phyloP scores from a whole-genome alignment of 1,140 invertebrate species.

The Solenopsis invicta region DNA sequence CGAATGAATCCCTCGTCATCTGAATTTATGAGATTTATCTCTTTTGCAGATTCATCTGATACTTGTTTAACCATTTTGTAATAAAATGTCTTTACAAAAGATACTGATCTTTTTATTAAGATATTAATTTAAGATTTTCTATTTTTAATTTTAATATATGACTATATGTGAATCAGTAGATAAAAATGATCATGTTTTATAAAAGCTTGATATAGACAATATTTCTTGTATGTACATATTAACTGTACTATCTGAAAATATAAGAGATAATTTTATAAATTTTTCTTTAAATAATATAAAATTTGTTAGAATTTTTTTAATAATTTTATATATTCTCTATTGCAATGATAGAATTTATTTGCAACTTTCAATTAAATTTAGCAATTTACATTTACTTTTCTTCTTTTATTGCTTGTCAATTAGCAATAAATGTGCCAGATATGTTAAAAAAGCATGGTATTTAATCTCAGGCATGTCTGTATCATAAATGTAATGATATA shows the following conservation, averaged over 20 bases:
- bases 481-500: no score
- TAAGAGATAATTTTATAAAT: background rate
- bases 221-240: background rate
- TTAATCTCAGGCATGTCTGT: no score
- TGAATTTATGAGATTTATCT: conserved; percentile 55
- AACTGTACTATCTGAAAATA: conserved; percentile 23
- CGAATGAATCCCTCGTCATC: conserved; percentile 41
- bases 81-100: background rate
- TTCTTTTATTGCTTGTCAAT: no score
- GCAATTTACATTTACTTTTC: no score
- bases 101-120: background rate
- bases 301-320: background rate
- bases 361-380: no score
- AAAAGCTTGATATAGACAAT: background rate
- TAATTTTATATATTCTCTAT: background rate
- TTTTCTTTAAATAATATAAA: background rate
- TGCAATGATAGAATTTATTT: background rate
- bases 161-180: background rate
- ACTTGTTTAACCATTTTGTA: conserved; percentile 57
- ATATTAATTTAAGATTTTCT: conserved; percentile 15
- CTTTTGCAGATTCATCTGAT: conserved; percentile 58
- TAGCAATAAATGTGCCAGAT: no score
- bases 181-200: conserved; percentile 10
- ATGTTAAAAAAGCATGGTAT: no score
- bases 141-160: conserved; percentile 10